Percentiles rank a stretch among this genome's conserved stretches.
These are phyloP conservation scores for Eristalis arbustorum DNA, from an alignment of 2,888 invertebrate genomes.

Conservation along the genomic window DNA sequence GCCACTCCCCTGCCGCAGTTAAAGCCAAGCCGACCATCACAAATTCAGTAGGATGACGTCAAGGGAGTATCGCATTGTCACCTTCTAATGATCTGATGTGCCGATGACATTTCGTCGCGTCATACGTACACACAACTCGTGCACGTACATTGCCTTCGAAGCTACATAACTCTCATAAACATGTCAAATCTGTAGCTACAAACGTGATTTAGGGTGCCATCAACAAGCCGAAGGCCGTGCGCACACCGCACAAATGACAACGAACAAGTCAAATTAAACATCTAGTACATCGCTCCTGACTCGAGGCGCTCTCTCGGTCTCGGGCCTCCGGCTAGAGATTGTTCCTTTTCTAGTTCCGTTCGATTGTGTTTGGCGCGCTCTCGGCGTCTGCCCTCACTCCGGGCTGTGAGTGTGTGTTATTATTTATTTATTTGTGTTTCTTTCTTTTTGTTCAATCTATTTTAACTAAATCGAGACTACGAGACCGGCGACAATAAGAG, in stretches of 20 bases:
- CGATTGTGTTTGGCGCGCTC: neutral
- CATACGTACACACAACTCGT: neutral
- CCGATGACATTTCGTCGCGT: neutral
- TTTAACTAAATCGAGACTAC: conserved; percentile 48
- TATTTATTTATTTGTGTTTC: neutral
- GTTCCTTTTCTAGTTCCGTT: neutral
- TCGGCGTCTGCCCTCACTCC: neutral
- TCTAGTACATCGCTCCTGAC: neutral
- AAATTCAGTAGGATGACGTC: neutral
- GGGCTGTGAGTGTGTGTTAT: neutral
- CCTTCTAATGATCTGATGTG: neutral
- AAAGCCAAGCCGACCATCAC: no score
- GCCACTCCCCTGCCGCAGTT: no score
- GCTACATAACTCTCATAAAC: neutral
- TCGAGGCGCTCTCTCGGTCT: neutral
- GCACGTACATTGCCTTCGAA: neutral
- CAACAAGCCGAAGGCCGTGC: neutral
- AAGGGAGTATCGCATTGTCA: neutral
- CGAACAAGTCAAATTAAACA: neutral
- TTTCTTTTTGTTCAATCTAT: conserved; percentile 25
- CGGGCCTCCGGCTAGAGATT: neutral
- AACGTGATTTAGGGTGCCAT: conserved; percentile 4
- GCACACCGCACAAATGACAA: neutral
- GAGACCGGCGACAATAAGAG: conserved; percentile 11
- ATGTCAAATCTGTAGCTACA: neutral